phyloP scores from a whole-genome alignment of 1,140 invertebrate species.

The Dreissena polymorpha region DNA sequence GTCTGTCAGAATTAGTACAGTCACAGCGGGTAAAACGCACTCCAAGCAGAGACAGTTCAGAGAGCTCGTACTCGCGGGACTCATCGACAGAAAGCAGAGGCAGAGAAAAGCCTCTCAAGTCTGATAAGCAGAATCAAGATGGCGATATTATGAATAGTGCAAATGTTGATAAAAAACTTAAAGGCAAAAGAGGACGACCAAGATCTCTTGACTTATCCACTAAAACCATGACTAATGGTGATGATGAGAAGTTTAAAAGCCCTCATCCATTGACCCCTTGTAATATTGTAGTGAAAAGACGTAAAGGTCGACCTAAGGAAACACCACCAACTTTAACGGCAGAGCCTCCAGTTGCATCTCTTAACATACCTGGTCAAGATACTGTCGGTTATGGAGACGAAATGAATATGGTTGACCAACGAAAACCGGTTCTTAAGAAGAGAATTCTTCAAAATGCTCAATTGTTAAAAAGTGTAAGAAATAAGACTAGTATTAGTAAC shows the following conservation, averaged over 20 bases:
- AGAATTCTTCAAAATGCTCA: no score
- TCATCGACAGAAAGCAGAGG: conserved; percentile 31
- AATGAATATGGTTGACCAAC: no score
- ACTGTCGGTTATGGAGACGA: no score
- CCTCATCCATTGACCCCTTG: conserved; percentile 46
- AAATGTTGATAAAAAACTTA: not conserved
- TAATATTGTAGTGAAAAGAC: conserved; percentile 41
- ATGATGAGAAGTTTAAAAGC: conserved; percentile 52
- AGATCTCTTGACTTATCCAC: conserved; percentile 44
- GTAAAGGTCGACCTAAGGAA: conserved; percentile 44
- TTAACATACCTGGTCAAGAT: no score
- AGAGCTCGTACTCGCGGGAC: conserved; percentile 35
- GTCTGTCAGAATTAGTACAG: not conserved
- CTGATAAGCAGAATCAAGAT: not conserved
- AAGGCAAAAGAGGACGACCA: conserved; percentile 34
- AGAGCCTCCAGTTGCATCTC: conserved; percentile 17
- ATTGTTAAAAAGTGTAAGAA: no score
- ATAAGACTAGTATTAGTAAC: no score
- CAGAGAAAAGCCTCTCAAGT: conserved; percentile 19
- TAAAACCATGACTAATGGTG: conserved; percentile 35
- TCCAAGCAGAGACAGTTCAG: conserved; percentile 16
- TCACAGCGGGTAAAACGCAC: not conserved
- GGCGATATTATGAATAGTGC: not conserved
- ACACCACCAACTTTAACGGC: conserved; percentile 34
- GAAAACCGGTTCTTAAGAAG: no score